phyloP scores from a whole-genome alignment of 2,888 invertebrate genomes.

The Leptopilina drosophilae region DNA sequence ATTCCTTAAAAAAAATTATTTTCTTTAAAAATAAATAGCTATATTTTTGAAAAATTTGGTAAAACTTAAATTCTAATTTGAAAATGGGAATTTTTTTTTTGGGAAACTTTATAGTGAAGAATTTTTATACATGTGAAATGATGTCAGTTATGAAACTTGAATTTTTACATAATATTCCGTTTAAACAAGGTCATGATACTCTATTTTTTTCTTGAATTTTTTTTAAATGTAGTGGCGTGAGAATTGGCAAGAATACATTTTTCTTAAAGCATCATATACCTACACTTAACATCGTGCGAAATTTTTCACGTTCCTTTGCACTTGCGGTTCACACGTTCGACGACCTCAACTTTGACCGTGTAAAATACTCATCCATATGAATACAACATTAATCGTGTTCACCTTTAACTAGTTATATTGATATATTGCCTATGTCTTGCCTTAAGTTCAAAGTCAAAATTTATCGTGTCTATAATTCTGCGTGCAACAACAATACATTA shows the following conservation, averaged over 20 bases:
- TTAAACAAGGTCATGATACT: constrained; percentile 21
- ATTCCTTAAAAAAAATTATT: background rate
- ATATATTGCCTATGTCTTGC: background rate
- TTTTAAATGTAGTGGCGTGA: constrained; percentile 7
- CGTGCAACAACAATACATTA: too few species aligned
- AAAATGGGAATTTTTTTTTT: too few species aligned
- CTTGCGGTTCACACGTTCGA: constrained; percentile 26
- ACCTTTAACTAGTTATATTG: constrained; percentile 11
- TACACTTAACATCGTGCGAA: constrained; percentile 20
- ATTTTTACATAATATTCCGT: constrained; percentile 24
- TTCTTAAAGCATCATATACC: background rate
- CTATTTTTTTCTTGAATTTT: background rate
- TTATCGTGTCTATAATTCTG: background rate
- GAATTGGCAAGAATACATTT: constrained; percentile 17
- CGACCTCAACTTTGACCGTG: constrained; percentile 30
- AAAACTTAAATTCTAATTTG: too few species aligned
- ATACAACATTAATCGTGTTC: constrained; percentile 8
- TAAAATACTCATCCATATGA: constrained; percentile 17
- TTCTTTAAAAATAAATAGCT: too few species aligned
- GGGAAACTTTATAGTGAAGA: too few species aligned
- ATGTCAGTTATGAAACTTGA: constrained; percentile 2
- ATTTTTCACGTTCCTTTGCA: constrained; percentile 30
- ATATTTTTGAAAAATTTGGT: too few species aligned
- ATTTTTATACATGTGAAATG: background rate
- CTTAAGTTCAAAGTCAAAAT: background rate